Percentiles rank a stretch among this genome's conserved stretches.
Conservation (phyloP, 2,888 invertebrate species). For the Carabus problematicus region DNA sequence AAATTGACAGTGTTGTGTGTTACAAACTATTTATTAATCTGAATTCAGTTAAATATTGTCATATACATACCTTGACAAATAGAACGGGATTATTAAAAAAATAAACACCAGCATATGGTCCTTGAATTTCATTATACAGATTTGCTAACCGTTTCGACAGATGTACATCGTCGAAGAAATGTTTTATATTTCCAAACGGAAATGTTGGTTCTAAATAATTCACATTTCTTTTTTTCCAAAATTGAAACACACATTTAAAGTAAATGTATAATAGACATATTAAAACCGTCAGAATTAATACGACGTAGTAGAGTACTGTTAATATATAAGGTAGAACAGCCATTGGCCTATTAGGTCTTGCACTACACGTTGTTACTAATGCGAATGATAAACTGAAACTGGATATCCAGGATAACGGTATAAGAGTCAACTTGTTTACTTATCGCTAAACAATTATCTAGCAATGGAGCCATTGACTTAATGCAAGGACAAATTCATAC, state of each 20-base stretch:
- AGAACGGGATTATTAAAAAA: slow-evolving; percentile 33
- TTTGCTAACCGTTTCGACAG: slow-evolving; percentile 4
- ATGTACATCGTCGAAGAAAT: slow-evolving; percentile 27
- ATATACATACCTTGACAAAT: slow-evolving; percentile 45
- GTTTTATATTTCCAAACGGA: slow-evolving; percentile 27
- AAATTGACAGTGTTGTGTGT: too few species aligned
- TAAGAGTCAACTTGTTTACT: too few species aligned
- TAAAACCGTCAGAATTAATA: neutral
- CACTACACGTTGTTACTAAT: too few species aligned
- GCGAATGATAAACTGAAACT: too few species aligned
- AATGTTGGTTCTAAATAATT: slow-evolving; percentile 28
- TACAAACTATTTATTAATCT: too few species aligned
- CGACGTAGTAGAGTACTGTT: neutral
- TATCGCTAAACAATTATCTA: too few species aligned
- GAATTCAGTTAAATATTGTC: slow-evolving; percentile 60
- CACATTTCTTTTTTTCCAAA: slow-evolving; percentile 26
- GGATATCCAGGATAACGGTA: too few species aligned
- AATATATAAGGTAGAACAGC: neutral
- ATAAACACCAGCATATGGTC: slow-evolving; percentile 32
- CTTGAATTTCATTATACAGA: slow-evolving; percentile 24
- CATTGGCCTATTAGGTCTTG: too few species aligned
- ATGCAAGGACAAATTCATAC: too few species aligned
- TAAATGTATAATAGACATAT: slow-evolving; percentile 9
- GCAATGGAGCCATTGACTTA: too few species aligned
- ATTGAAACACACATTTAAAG: slow-evolving; percentile 23